Evolutionary conservation across 2,888 invertebrate genomes (phyloP), one percentile per base, ranked within the genome.

Genomic region (Formica aserva): DNA sequence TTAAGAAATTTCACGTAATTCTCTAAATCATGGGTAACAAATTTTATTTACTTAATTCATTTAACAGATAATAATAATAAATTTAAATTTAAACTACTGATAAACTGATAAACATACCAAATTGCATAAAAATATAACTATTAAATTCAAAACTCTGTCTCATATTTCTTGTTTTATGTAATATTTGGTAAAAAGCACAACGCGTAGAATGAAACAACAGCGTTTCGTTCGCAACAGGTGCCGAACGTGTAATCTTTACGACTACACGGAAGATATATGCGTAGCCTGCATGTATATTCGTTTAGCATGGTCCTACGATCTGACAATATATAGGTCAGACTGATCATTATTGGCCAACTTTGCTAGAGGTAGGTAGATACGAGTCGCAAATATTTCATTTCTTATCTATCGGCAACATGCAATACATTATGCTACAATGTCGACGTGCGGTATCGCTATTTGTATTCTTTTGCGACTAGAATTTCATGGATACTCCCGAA

Each of bases 321-420:
- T 15, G 83, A 83, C n/a, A 32, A 63, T 63, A 35, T 32, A 63
- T 63, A 32, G 45, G 66, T 45, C 80, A 75, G 82, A 85, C 82
- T 85, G 87, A 86, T 85, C 65, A 71, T 83, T 75, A 87, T 82
- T 80, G 65, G 72, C 41, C n/a, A 66, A 41, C 18, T 26, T 22
- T 35, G 71, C 57, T 29, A 65, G 60, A 63, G 35, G 82, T 72
- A 74, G 86, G 74, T 35, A 81, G 11, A 22, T 57, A 62, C 62
- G 26, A 81, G 55, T 41, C 45, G 78, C 52, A 52, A 81, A 82
- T 88, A 88, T 88, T 88, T 88, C 89, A 88, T 77, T 84, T 78
- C 87, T 87, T 88, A 88, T 88, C 88, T 62, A 45, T 71, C 82
- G 35, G 45, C 83, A 75, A 82, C 83, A 80, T 71, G 83, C 78